phyloP scores from a whole-genome alignment of 2,797 vertebrate genomes.

The Takifugu rubripes region DNA sequence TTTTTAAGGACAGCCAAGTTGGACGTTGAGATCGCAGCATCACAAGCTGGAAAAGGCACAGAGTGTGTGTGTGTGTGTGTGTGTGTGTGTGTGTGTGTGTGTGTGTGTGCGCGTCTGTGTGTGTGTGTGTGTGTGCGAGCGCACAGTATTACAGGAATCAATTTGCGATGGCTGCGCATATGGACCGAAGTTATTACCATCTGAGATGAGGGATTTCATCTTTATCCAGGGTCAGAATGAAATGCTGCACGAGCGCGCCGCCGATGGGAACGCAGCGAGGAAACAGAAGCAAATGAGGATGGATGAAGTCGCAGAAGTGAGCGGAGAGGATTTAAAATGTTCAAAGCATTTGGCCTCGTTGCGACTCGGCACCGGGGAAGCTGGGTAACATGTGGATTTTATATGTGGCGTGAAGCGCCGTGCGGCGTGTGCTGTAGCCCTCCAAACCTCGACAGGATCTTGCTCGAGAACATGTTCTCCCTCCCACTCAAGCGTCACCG shows the following conservation, averaged over 20 bases:
- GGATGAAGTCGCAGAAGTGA: slow-evolving; percentile 49
- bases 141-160: slow-evolving; percentile 59
- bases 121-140: slow-evolving; percentile 33
- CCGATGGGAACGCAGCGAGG: slow-evolving; percentile 34
- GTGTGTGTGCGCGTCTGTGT: no score
- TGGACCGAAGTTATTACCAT: slow-evolving; percentile 60
- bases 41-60: slow-evolving; percentile 31
- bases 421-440: slow-evolving; percentile 23
- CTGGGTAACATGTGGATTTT: slow-evolving; percentile 56
- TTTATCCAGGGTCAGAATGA: slow-evolving; percentile 56
- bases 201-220: slow-evolving; percentile 58
- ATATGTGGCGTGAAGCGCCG: slow-evolving; percentile 41
- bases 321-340: slow-evolving; percentile 62
- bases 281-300: slow-evolving; percentile 52
- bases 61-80: background rate
- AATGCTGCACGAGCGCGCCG: slow-evolving; percentile 24
- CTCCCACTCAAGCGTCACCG: slow-evolving; percentile 20
- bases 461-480: slow-evolving; percentile 17
- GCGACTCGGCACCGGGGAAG: slow-evolving; percentile 52
- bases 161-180: slow-evolving; percentile 65
- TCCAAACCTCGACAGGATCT: slow-evolving; percentile 40
- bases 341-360: slow-evolving; percentile 59
- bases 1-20: slow-evolving; percentile 65
- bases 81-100: slow-evolving; percentile 12
- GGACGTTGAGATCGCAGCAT: slow-evolving; percentile 57